Conservation (phyloP, 2,113 vertebrate species). For the Cephalopterus ornatus region DNA sequence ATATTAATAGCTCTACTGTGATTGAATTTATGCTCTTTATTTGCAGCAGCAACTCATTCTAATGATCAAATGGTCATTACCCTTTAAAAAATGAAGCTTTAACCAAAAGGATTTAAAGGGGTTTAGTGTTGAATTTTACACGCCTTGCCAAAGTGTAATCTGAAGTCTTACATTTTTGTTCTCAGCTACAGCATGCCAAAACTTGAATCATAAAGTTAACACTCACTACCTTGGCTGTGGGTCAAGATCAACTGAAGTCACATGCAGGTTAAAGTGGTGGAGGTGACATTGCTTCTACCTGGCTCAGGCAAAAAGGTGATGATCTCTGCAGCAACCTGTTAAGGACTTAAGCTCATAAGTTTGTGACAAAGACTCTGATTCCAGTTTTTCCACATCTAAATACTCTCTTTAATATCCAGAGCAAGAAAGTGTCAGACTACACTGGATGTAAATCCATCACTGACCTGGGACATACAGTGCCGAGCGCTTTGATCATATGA, state of each 20-base stretch:
- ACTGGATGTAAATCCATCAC: neutral
- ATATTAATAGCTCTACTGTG: neutral
- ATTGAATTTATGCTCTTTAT: neutral
- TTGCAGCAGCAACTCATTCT: neutral
- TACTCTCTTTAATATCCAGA: neutral
- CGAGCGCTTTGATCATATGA: constrained; percentile 19
- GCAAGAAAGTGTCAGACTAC: neutral
- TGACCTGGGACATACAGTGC: neutral
- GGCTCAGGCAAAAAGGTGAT: neutral
- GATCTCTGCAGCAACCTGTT: neutral
- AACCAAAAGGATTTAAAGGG: constrained; percentile 7
- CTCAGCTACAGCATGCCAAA: constrained; percentile 24
- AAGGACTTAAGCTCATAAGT: neutral
- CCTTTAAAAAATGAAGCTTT: constrained; percentile 7
- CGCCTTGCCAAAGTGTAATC: constrained; percentile 50
- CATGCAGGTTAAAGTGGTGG: neutral
- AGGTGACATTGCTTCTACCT: constrained; percentile 62
- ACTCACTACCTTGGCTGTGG: constrained; percentile 17
- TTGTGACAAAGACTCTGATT: neutral
- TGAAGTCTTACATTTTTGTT: constrained; percentile 55
- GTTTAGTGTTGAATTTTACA: constrained; percentile 6
- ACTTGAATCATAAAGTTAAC: constrained; percentile 36
- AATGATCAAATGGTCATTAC: neutral
- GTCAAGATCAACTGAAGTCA: constrained; percentile 37
- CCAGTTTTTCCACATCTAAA: neutral